These are phyloP conservation scores for Cynoglossus semilaevis DNA, from an alignment of 2,113 vertebrate genomes.

Conservation along the genomic window DNA sequence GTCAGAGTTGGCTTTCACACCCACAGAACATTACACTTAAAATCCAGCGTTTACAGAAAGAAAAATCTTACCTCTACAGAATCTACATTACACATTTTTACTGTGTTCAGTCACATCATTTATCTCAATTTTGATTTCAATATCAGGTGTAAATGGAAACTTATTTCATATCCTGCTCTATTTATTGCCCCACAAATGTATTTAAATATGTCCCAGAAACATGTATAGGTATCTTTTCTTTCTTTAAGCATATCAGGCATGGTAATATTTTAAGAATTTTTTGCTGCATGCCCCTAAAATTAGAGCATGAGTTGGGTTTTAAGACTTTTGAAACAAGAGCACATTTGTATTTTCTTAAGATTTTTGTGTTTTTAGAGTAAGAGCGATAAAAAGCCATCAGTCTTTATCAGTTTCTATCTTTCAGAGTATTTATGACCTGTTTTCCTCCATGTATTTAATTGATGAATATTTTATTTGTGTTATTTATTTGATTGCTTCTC, in stretches of 20 bases:
- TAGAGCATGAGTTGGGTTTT: slow-evolving; percentile 7
- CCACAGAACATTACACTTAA: slow-evolving; percentile 25
- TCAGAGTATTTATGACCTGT: slow-evolving; percentile 49
- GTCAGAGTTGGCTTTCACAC: slow-evolving; percentile 49
- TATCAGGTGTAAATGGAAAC: slow-evolving; percentile 27
- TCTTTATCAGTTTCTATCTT: slow-evolving; percentile 18
- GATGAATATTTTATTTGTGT: slow-evolving; percentile 11
- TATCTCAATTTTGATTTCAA: slow-evolving; percentile 49
- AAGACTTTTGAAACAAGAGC: background rate
- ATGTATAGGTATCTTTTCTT: background rate
- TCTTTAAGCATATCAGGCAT: slow-evolving; percentile 28
- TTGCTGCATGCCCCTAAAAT: slow-evolving; percentile 32
- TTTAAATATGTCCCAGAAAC: slow-evolving; percentile 8
- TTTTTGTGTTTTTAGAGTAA: slow-evolving; percentile 23
- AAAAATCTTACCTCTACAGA: slow-evolving; percentile 32
- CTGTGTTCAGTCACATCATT: slow-evolving; percentile 32
- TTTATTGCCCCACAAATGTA: background rate
- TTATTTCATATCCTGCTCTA: slow-evolving; percentile 6
- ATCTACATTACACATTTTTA: slow-evolving; percentile 37
- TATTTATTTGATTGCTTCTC: slow-evolving; percentile 47
- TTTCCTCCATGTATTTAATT: slow-evolving; percentile 35
- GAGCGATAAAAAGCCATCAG: slow-evolving; percentile 1
- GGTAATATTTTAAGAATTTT: slow-evolving; percentile 28
- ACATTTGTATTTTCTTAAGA: background rate
- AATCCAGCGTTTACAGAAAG: slow-evolving; percentile 32